phyloP scores from a whole-genome alignment of 2,797 vertebrate genomes.

The Petrocephalus schoutedeni region DNA sequence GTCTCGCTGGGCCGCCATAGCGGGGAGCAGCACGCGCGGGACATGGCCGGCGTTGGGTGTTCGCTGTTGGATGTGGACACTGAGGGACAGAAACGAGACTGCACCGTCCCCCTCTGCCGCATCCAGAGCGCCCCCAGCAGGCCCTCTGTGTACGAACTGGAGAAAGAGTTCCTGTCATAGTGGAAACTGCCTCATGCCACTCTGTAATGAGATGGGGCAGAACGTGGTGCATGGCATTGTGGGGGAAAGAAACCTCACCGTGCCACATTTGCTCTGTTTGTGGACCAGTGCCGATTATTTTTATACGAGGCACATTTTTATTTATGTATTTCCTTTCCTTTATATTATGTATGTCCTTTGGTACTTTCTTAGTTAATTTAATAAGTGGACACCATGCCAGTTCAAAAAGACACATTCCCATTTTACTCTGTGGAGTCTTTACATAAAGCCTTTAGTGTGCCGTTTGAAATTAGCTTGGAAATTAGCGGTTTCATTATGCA shows the following conservation, averaged over 20 bases:
- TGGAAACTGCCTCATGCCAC: conserved; percentile 35
- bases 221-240: neutral
- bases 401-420: conserved; percentile 54
- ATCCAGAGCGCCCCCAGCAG: conserved; percentile 69
- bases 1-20: conserved; percentile 63
- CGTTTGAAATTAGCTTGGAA: conserved; percentile 40
- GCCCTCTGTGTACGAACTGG: conserved; percentile 74
- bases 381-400: conserved; percentile 56
- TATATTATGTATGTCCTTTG: conserved; percentile 55
- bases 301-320: conserved; percentile 47
- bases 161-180: conserved; percentile 81
- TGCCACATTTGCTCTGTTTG: conserved; percentile 53
- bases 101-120: conserved; percentile 78
- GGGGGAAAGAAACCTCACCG: neutral
- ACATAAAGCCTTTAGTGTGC: neutral
- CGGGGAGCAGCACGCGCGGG: conserved; percentile 52
- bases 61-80: conserved; percentile 77
- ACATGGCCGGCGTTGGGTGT: conserved; percentile 60
- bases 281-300: conserved; percentile 57
- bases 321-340: conserved; percentile 49
- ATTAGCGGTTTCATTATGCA: conserved; percentile 39
- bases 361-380: conserved; percentile 72
- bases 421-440: neutral
- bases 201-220: neutral
- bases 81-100: conserved; percentile 81